A percentile compares a stretch with the other conserved stretches of the same genome.
phyloP scores from a whole-genome alignment of 2,113 vertebrate species.

The Cebidichthys violaceus region DNA sequence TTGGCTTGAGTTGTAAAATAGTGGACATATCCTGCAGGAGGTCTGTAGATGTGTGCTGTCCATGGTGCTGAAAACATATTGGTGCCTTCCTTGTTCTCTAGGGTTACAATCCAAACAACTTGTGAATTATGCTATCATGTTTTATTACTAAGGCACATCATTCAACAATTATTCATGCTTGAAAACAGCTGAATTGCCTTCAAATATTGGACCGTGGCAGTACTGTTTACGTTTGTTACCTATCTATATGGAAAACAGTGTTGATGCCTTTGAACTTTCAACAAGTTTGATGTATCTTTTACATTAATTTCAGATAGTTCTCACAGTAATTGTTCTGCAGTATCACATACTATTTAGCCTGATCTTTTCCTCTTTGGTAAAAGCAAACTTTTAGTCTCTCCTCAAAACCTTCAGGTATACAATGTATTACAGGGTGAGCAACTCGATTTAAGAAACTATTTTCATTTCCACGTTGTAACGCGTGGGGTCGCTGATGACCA shows the following conservation, averaged over 20 bases:
- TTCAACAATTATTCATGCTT: background rate
- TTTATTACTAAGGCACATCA: background rate
- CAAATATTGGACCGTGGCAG: background rate
- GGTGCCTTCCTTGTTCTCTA: background rate
- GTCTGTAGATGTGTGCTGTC: background rate
- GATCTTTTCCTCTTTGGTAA: background rate
- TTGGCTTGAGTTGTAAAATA: background rate
- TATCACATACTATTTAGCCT: background rate
- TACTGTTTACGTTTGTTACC: background rate
- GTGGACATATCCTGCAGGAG: rapidly evolving
- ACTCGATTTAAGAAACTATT: rapidly evolving
- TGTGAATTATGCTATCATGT: background rate
- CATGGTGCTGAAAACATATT: slow-evolving; percentile 23
- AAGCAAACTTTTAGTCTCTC: rapidly evolving
- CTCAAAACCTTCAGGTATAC: background rate
- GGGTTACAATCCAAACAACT: background rate
- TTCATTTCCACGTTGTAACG: slow-evolving; percentile 24
- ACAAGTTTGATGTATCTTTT: background rate
- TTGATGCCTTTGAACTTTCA: background rate
- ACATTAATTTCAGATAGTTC: background rate
- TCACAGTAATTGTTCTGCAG: background rate
- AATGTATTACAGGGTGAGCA: background rate
- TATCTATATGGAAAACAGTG: rapidly evolving
- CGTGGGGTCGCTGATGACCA: slow-evolving; percentile 66
- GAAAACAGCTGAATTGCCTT: background rate